phyloP scores from a whole-genome alignment of 2,113 vertebrate genomes.

The Dasyprocta punctata region DNA sequence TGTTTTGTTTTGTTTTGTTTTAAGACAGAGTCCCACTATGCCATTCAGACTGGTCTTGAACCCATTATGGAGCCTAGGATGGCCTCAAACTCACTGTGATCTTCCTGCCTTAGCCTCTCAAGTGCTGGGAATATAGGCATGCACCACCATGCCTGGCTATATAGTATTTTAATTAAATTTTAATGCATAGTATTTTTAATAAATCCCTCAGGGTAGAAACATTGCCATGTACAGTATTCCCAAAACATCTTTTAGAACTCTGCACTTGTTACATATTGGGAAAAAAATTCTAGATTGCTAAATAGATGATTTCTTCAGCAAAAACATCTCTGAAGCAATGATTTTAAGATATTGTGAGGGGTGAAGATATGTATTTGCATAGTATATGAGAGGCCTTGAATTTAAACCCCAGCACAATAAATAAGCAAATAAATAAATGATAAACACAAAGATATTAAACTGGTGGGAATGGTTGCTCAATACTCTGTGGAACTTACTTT shows the following conservation, averaged over 20 bases:
- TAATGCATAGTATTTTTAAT: not conserved
- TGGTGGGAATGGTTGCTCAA: not conserved
- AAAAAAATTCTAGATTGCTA: not conserved
- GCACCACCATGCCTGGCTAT: not conserved
- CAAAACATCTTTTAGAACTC: not conserved
- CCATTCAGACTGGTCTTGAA: not conserved
- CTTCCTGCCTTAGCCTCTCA: not conserved
- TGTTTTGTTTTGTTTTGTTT: not conserved
- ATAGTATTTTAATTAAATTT: not conserved
- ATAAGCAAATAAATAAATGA: not conserved
- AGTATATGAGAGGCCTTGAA: not conserved
- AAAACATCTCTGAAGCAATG: rapidly evolving
- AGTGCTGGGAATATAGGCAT: not conserved
- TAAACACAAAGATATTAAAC: not conserved
- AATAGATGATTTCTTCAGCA: not conserved
- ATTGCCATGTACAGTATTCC: not conserved
- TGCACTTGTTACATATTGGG: not conserved
- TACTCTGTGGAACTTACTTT: not conserved
- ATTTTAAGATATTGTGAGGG: not conserved
- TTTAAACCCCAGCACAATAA: not conserved
- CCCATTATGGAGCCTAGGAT: not conserved
- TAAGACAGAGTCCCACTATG: not conserved
- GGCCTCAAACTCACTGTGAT: not conserved
- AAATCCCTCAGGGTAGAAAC: not conserved
- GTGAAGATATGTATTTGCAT: not conserved